Conservation (phyloP, 2,797 vertebrate genomes). For the Tokudaia tokunoshimensis region DNA sequence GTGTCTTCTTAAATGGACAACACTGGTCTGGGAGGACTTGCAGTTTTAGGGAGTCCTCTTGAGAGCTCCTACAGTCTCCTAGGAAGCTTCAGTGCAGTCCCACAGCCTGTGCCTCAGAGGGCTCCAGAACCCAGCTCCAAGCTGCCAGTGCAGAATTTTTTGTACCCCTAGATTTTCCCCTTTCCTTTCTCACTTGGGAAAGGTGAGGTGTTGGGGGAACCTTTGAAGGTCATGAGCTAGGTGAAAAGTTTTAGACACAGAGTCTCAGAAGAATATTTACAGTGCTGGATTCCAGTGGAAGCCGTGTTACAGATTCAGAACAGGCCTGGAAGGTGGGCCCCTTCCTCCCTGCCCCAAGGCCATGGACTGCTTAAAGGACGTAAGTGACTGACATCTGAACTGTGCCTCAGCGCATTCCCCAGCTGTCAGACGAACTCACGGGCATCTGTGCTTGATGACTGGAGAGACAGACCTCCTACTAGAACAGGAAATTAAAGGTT, state of each 20-base stretch:
- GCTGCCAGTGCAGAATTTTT: not conserved
- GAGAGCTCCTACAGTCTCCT: not conserved
- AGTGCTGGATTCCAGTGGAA: not conserved
- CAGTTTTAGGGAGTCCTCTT: not conserved
- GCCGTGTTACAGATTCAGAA: not conserved
- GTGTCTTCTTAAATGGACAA: too few relatives aligned
- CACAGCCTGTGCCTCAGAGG: not conserved
- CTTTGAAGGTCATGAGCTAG: not conserved
- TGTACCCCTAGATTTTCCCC: not conserved
- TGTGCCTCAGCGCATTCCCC: accelerated
- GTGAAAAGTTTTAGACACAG: not conserved
- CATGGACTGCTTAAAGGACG: not conserved
- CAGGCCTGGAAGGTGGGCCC: not conserved
- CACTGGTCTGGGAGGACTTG: not conserved
- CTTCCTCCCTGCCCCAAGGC: not conserved
- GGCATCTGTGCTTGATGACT: not conserved
- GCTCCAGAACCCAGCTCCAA: not conserved
- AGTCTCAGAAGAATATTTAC: not conserved
- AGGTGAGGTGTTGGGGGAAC: not conserved
- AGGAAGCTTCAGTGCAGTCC: not conserved
- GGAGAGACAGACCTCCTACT: not conserved
- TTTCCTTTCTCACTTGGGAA: not conserved
- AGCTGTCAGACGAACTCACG: not conserved
- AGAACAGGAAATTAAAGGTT: not conserved
- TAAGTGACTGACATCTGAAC: not conserved